Evolutionary conservation across 2,888 invertebrate genomes (phyloP), one percentile per base, ranked within the genome.

Genomic region (Hydraecia micacea): DNA sequence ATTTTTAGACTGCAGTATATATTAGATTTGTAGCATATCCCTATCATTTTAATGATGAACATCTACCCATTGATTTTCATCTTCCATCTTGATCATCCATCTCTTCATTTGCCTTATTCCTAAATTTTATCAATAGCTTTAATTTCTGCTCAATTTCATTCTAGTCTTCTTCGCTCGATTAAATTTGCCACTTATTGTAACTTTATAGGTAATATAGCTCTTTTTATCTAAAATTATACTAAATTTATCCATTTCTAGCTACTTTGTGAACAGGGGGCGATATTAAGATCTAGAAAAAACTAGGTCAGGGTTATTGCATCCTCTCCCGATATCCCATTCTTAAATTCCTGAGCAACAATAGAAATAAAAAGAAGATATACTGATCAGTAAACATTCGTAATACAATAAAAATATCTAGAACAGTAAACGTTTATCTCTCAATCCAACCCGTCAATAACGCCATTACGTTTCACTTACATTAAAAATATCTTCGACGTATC

Each of bases 401-500:
- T 2, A 65, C 52, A 79, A 79, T 84, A 72, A 66, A 79, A 80
- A 60, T 72, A 85, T 69, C 52, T 60, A 36, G 73, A 67, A 66
- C 65, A 73, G 0, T 58, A 42, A 18, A n/a, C 71, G 42, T 69
- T 77, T 67, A 71, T 81, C 36, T 69, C 15, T 73, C 21, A 62
- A 73, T 85, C 15, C 46, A 21, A 73, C 39, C 79, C 8, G 67
- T 79, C 79, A 79, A 55, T 73, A 68, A 75, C 4, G 21, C 66
- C 18, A 67, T 65, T 86, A 75, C 75, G 25, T 60, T 75, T 78
- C 68, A 83, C 69, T 75, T 73, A 79, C 55, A 86, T 68, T 67
- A 73, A 83, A 83, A 75, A 75, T 79, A 67, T 83, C 52, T 75
- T 36, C 4, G 79, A 86, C 36, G 52, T 78, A 86, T 83, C 73